A percentile compares a stretch with the other conserved stretches of the same genome.
These are phyloP conservation scores for Syngnathus typhle DNA, from an alignment of 2,113 vertebrate species.

Conservation along the genomic window DNA sequence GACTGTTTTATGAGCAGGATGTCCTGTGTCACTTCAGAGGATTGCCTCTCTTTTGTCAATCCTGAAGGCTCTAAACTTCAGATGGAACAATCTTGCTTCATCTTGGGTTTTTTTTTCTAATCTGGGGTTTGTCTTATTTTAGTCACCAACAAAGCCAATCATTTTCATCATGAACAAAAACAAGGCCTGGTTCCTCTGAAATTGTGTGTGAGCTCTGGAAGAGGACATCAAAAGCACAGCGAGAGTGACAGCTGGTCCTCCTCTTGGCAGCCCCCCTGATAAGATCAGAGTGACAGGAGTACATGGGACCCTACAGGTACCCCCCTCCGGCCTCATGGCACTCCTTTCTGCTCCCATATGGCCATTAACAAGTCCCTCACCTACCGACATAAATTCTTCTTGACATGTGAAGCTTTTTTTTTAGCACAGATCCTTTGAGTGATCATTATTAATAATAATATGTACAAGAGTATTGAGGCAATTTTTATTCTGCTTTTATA, in stretches of 20 bases:
- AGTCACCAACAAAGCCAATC: slow-evolving; percentile 44
- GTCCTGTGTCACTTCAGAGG: slow-evolving; percentile 52
- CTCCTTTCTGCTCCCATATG: slow-evolving; percentile 57
- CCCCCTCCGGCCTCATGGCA: slow-evolving; percentile 36
- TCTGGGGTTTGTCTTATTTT: slow-evolving; percentile 26
- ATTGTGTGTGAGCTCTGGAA: slow-evolving; percentile 34
- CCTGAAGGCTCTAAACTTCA: slow-evolving; percentile 40
- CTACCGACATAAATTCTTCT: slow-evolving; percentile 20
- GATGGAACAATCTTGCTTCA: slow-evolving; percentile 44
- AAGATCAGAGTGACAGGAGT: slow-evolving; percentile 67
- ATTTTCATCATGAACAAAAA: slow-evolving; percentile 47
- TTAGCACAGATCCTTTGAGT: slow-evolving; percentile 2
- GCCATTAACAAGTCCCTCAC: slow-evolving; percentile 46
- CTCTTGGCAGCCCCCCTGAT: slow-evolving; percentile 65
- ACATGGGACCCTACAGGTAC: slow-evolving; percentile 58
- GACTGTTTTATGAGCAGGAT: slow-evolving; percentile 59
- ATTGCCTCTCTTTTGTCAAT: slow-evolving; percentile 47
- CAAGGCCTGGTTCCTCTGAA: slow-evolving; percentile 43
- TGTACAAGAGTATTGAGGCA: neutral
- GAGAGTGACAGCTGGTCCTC: slow-evolving; percentile 69
- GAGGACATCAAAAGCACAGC: slow-evolving; percentile 59
- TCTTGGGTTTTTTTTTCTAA: slow-evolving; percentile 25
- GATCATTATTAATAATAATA: neutral
- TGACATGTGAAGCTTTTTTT: neutral
- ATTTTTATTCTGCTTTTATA: neutral